phyloP scores from a whole-genome alignment of 2,888 invertebrate species.

The Acanthosoma haemorrhoidale region DNA sequence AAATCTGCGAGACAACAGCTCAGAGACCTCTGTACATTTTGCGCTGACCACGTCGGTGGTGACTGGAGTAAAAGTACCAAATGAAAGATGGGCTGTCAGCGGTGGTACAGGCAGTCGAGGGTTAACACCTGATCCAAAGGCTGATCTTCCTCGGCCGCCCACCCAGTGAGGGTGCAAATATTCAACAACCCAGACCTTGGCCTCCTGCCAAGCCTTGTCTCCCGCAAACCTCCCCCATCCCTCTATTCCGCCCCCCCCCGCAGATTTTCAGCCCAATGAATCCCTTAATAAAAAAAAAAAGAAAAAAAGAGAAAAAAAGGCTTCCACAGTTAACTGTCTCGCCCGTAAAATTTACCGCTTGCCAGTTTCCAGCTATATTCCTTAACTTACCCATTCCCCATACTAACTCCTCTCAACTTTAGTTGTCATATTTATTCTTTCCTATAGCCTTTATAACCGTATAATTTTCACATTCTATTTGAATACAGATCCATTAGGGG shows the following conservation, averaged over 20 bases:
- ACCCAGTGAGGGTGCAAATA: no score
- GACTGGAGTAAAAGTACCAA: no score
- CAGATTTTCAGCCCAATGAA: constrained; percentile 31
- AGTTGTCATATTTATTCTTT: constrained; percentile 29
- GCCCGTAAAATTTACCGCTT: constrained; percentile 19
- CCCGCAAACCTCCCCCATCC: constrained; percentile 17
- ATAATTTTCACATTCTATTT: constrained; percentile 29
- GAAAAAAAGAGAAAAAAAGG: background rate
- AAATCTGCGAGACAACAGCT: no score
- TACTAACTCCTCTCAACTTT: constrained; percentile 24
- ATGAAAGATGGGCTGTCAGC: no score
- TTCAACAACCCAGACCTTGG: constrained; percentile 24
- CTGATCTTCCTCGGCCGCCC: no score
- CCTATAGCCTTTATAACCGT: constrained; percentile 23
- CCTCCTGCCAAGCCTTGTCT: constrained; percentile 4
- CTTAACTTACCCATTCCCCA: constrained; percentile 23
- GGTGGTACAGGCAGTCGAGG: no score
- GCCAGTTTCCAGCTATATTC: constrained; percentile 25
- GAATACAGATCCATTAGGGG: constrained; percentile 21
- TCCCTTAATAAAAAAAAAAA: constrained; percentile 28
- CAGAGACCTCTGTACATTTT: no score
- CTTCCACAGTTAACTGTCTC: constrained; percentile 25
- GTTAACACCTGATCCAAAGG: no score
- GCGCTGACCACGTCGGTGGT: no score
- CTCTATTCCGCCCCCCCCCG: background rate